Evolutionary conservation across 1,140 invertebrate genomes (phyloP), one percentile per base, ranked within the genome.

Genomic region (Hypsibius dujardini): DNA sequence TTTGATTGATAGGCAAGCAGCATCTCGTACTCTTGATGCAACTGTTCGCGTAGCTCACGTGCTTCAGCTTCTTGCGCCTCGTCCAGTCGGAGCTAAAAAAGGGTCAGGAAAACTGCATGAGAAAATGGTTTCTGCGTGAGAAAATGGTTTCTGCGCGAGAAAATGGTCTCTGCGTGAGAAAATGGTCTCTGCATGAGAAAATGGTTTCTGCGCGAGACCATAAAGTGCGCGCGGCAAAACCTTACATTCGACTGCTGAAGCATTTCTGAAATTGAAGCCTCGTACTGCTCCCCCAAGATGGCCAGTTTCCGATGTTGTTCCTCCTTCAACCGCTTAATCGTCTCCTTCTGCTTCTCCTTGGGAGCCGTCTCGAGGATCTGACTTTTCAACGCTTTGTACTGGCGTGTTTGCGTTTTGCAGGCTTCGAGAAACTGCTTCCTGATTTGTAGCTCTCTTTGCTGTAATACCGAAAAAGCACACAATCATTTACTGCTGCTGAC

Each of bases 371-470:
- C 86, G 75, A 97, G 81, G 79, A 96, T 89, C 81, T 98, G 94
- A 76, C 90, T 87, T 80, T 98, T 98, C 73, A 97, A 86, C 69
- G 93, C 93, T 83, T 98, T 99, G 82, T 97, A 98, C 83, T 99
- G 95, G 77, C 92, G 87, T 69, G 94, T 95, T 82, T 99, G 96
- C 76, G 95, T 97, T 82, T 98, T 98, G 82, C 95, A 95, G 14
- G 95, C 96, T 80, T 98, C 95, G 73, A 94, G 86, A 80, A 98
- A 98, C 80, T 98, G 95, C 79, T 97, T 96, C 69, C 95, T 86
- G 77, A 99, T 98, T 82, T 92, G 88, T 84, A 95, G 87, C 84
- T 98, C 95, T 81, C 98, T 97, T 88, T 95, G 91, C 90, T 95
- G 79, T 71, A 82, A 83, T 76, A 74, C 28, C 28, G 28, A 28